Evolutionary conservation across 2,888 invertebrate genomes (phyloP), one percentile per base, ranked within the genome.

Genomic region (Toxonevra muliebris): DNA sequence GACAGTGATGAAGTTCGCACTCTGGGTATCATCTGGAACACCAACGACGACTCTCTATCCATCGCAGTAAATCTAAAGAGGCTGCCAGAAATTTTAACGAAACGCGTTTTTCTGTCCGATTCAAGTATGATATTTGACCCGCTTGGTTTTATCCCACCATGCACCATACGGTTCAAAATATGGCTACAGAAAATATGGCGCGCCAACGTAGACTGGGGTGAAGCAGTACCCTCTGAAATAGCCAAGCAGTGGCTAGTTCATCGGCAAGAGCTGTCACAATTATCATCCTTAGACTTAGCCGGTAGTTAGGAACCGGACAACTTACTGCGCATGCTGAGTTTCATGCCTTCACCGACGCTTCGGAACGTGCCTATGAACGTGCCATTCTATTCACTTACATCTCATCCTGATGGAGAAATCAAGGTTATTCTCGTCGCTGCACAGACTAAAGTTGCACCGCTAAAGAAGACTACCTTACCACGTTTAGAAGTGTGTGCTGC

Each of bases 271-370:
- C 17, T 63, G 2, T 17, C 58, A 12, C n/a, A 30, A 13, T 41
- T 50, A 13, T 40, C 41, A 42, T 1, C 50, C 8, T 41, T 64
- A 64, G 57, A 50, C 52, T 65, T 15, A 65, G 10, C 17, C 41
- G 57, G 19, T 65, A 48, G 65, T 9, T 50, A 4, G 41, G n/a
- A 12, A 58, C 50, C 11, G 15, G 42, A 8, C 30, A 30, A 30
- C 30, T 4, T 30, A 30, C 7, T 30, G 30, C 30, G 30, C 30
- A 30, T 30, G 30, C 30, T 30, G 30, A 30, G 30, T 10, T 61
- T 20, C 50, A 50, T 20, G 48, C 20, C 11, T 61, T 61, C 20
- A n/a, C 50, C 1, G 48, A 61, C 15, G 50, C 60, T 30, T 48
- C 48, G 30, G n/a, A 48, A 2, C 13, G 8, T 8, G 50, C 60